Evolutionary conservation across 2,888 invertebrate species (phyloP), one percentile per base, ranked within the genome.

Genomic region (Bombyx huttoni): DNA sequence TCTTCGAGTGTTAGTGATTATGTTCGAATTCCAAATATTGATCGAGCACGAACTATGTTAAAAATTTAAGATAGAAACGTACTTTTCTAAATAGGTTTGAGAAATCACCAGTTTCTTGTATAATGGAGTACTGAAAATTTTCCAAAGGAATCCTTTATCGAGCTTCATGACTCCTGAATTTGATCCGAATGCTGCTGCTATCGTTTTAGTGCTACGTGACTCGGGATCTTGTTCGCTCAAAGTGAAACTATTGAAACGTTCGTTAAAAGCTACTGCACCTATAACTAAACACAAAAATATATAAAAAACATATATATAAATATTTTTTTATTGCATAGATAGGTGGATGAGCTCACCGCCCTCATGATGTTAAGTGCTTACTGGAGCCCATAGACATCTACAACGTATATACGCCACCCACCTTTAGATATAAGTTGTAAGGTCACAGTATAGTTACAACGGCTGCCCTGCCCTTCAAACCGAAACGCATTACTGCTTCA

Each of bases 81-180:
- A 88, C 89, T 78, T 78, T 80, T 96, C 96, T 81, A 96, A 92
- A 67, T 89, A 93, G 55, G 90, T 83, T 64, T 95, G 94, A 33
- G 94, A 91, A 52, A 88, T 82, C 9, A 86, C 89, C 14, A 96
- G 80, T 75, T 91, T 92, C 51, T 78, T 91, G 65, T 94, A 96
- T 13, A 92, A 70, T 0, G 94, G 93, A 0, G 96, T 96, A 55
- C 92, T 89, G 57, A 94, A 91, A 57, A 89, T 85, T 53, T 89
- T 90, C 95, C 96, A 96, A 3, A 94, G 68, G 56, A 91, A 89
- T 0, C 93, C 92, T 70, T 93, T 92, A 65, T 95, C 94, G 1
- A 93, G 89, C 66, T 89, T 90, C 64, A 93, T 82, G 49, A 92
- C 91, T 46, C 90, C 91, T 60, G 91, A 90, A 65, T 96, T 96